Conservation (phyloP, 2,797 vertebrate genomes). For the Phrynocephalus vlangalii region DNA sequence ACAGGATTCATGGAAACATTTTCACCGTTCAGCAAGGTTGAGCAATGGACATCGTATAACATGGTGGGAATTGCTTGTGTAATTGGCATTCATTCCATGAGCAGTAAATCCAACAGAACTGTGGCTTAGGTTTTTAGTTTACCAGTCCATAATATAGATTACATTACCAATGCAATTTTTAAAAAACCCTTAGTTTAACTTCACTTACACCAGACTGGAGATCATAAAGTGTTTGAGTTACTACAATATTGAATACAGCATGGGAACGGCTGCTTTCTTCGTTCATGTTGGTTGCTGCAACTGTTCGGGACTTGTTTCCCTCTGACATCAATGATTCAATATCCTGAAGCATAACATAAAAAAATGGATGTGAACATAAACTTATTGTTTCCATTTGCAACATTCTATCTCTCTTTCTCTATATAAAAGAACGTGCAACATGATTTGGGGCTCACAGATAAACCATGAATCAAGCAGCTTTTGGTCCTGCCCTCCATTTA, state of each 20-base stretch:
- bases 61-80: no score
- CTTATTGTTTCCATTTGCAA: slow-evolving; percentile 30
- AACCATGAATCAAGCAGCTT: fast-evolving
- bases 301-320: slow-evolving; percentile 97
- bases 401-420: neutral
- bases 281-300: slow-evolving; percentile 99
- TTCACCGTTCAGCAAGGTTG: no score
- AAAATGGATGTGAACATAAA: slow-evolving; percentile 46
- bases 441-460: neutral
- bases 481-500: neutral
- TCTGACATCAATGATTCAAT: slow-evolving; percentile 98
- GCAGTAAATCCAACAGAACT: no score
- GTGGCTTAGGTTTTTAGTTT: no score
- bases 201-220: slow-evolving; percentile 90
- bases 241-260: slow-evolving; percentile 95
- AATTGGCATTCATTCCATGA: no score
- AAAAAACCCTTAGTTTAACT: neutral
- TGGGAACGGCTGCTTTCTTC: slow-evolving; percentile 99
- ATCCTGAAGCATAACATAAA: slow-evolving; percentile 82
- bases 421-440: neutral
- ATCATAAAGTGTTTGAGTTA: slow-evolving; percentile 96
- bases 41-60: no score
- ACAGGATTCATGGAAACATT: no score
- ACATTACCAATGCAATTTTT: neutral
- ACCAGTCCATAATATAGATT: neutral